These are phyloP conservation scores for Trichonephila clavipes DNA, from an alignment of 1,140 invertebrate species.

Conservation along the genomic window DNA sequence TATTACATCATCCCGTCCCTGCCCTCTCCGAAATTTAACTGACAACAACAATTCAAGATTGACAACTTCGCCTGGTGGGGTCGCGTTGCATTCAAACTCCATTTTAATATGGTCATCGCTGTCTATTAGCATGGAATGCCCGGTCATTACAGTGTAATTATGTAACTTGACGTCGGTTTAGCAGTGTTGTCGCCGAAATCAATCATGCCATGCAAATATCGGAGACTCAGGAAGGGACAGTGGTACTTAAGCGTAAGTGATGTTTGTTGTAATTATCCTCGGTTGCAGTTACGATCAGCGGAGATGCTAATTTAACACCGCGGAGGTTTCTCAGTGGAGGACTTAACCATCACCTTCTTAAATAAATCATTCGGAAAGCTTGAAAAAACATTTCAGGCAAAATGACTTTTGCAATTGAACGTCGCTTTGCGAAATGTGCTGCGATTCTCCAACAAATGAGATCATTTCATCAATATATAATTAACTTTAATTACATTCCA, in stretches of 20 bases:
- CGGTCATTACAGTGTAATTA: slow-evolving; percentile 35
- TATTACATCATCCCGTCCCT: not conserved
- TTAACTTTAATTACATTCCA: no score
- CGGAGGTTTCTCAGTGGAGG: not conserved
- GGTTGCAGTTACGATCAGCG: not conserved
- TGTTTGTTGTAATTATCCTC: slow-evolving; percentile 19
- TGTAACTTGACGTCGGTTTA: slow-evolving; percentile 51
- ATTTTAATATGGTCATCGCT: slow-evolving; percentile 34
- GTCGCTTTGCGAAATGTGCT: no score
- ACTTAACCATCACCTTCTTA: not conserved
- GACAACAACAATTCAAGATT: slow-evolving; percentile 29
- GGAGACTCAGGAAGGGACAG: slow-evolving; percentile 3
- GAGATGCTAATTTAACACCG: not conserved
- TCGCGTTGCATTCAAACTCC: slow-evolving; percentile 25
- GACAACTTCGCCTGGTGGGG: not conserved
- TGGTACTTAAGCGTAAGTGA: slow-evolving; percentile 28
- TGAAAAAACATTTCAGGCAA: no score
- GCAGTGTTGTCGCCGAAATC: slow-evolving; percentile 29
- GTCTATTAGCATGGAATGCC: slow-evolving; percentile 48
- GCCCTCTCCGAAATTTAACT: not conserved
- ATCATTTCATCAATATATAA: no score
- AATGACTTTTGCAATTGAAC: no score
- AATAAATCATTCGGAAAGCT: no score
- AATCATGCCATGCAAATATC: slow-evolving; percentile 42
- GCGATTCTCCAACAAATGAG: no score